These are phyloP conservation scores for Mustelus asterias DNA, from an alignment of 2,113 vertebrate genomes.

Conservation along the genomic window DNA sequence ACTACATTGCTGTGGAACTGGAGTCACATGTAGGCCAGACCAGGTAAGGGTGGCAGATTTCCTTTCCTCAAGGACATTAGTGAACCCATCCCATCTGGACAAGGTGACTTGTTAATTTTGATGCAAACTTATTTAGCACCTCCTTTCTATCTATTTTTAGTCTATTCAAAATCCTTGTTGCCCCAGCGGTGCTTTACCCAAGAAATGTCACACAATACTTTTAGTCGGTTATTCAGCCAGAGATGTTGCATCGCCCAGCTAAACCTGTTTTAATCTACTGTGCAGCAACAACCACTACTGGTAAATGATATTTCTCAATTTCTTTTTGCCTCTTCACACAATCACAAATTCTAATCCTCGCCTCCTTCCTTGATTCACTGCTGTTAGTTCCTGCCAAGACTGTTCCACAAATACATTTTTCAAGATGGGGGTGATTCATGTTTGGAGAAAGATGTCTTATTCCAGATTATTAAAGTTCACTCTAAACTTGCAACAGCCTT, in stretches of 20 bases:
- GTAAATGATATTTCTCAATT: not conserved
- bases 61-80: no score
- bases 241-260: not conserved
- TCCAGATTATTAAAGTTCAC: not conserved
- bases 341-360: not conserved
- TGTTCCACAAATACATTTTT: not conserved
- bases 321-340: not conserved
- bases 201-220: not conserved
- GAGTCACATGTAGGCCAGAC: no score
- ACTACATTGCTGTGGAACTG: no score
- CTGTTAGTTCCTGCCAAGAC: not conserved
- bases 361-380: not conserved
- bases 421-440: not conserved
- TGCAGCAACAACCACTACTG: not conserved
- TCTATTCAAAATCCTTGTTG: not conserved
- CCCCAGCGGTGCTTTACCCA: not conserved
- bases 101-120: not conserved
- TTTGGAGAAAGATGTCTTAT: not conserved
- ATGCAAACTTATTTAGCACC: not conserved
- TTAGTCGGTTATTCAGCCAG: not conserved
- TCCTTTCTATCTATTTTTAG: not conserved
- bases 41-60: no score
- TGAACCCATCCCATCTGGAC: not conserved
- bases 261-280: not conserved
- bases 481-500: not conserved